Percentiles rank a stretch among this genome's conserved stretches.
These are phyloP conservation scores for Hystrix brachyura DNA, from an alignment of 2,113 vertebrate genomes.

Conservation along the genomic window DNA sequence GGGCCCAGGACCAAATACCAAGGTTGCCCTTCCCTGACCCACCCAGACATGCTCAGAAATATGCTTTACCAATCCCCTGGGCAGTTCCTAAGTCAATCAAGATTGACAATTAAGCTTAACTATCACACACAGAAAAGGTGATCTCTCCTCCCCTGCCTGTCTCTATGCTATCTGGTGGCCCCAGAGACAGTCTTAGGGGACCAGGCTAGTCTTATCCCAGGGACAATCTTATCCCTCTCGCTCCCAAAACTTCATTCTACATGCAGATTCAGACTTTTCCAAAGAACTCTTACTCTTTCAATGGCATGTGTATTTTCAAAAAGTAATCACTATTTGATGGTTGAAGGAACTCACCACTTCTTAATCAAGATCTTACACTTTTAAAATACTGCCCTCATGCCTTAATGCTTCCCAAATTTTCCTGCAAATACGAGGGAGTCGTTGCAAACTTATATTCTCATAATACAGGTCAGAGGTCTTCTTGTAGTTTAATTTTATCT, in stretches of 20 bases:
- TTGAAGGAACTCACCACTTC: background rate
- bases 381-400: background rate
- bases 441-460: background rate
- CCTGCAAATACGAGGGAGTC: background rate
- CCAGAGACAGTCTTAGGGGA: background rate
- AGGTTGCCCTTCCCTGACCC: background rate
- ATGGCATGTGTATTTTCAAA: background rate
- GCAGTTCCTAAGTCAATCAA: background rate
- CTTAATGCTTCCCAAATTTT: background rate
- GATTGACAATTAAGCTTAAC: background rate
- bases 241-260: constrained; percentile 9
- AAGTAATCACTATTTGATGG: background rate
- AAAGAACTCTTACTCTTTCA: background rate
- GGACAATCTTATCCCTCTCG: background rate
- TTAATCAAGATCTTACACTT: background rate
- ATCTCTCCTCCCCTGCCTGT: background rate
- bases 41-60: background rate
- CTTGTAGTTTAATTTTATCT: constrained; percentile 57
- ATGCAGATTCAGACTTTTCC: background rate
- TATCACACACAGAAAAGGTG: rapidly evolving
- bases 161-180: background rate
- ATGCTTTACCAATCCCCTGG: background rate
- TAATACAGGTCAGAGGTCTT: background rate
- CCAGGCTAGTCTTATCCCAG: background rate
- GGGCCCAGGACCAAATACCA: background rate